A percentile compares a stretch with the other conserved stretches of the same genome.
These are phyloP conservation scores for Lagria hirta DNA, from an alignment of 2,888 invertebrate genomes.

Conservation along the genomic window DNA sequence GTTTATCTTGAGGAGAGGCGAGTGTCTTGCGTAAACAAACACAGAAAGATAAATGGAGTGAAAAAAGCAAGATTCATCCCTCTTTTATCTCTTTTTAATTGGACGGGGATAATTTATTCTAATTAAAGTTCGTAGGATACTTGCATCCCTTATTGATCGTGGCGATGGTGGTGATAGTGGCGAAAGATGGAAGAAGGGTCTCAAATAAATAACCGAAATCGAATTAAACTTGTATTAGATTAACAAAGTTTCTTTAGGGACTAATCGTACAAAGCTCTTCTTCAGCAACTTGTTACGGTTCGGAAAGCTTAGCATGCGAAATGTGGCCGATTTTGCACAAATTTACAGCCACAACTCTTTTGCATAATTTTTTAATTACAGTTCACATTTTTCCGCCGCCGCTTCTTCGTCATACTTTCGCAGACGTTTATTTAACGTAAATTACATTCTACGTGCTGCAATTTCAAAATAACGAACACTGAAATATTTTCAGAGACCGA, in stretches of 20 bases:
- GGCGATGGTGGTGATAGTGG: constrained; percentile 29
- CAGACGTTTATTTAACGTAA: constrained; percentile 9
- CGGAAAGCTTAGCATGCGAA: background rate
- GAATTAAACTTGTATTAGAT: constrained; percentile 36
- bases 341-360: constrained; percentile 5
- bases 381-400: constrained; percentile 13
- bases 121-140: constrained; percentile 35
- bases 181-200: constrained; percentile 27
- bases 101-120: constrained; percentile 40
- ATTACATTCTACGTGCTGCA: constrained; percentile 6
- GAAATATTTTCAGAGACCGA: constrained; percentile 3
- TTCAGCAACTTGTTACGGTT: constrained; percentile 7
- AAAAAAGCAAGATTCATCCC: constrained; percentile 17
- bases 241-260: constrained; percentile 31
- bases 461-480: constrained; percentile 13
- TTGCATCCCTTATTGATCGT: constrained; percentile 17
- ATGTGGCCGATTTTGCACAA: constrained; percentile 8
- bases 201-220: constrained; percentile 34
- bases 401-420: background rate
- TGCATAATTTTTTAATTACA: constrained; percentile 20
- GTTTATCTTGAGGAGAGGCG: constrained; percentile 7
- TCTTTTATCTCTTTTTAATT: constrained; percentile 37
- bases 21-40: constrained; percentile 14
- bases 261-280: constrained; percentile 21
- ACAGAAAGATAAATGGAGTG: constrained; percentile 23